Percentiles rank a stretch among this genome's conserved stretches.
Evolutionary conservation across 2,888 invertebrate genomes (phyloP).

Genomic region (Leptinotarsa tumamoca): DNA sequence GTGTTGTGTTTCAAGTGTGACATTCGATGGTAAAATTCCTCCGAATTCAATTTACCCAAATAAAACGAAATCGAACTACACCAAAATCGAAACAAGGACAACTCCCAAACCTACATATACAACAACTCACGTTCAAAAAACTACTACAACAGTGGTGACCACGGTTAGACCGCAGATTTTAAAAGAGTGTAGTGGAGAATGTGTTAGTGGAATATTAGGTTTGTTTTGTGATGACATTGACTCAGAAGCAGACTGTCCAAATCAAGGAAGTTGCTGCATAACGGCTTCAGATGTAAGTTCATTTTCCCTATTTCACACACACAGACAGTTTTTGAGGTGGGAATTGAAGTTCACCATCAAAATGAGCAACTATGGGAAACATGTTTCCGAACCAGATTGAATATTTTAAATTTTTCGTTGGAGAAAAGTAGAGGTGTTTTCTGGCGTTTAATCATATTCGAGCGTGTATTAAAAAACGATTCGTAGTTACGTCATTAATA

Average conservation of each 20-base stretch:
- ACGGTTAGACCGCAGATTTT: slow-evolving; percentile 66
- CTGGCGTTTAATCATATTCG: too few relatives aligned
- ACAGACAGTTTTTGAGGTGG: too few relatives aligned
- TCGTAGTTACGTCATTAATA: too few relatives aligned
- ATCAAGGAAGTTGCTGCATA: slow-evolving; percentile 84
- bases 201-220: slow-evolving; percentile 84
- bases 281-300: slow-evolving; percentile 67
- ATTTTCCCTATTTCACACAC: too few relatives aligned
- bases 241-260: slow-evolving; percentile 80
- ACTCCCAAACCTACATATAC: slow-evolving; percentile 59
- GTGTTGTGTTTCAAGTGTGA: slow-evolving; percentile 85
- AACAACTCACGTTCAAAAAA: slow-evolving; percentile 61
- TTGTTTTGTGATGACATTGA: slow-evolving; percentile 90
- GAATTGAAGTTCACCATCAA: too few relatives aligned
- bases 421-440: too few relatives aligned
- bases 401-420: too few relatives aligned
- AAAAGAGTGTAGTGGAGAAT: slow-evolving; percentile 84
- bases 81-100: slow-evolving; percentile 63
- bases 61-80: slow-evolving; percentile 68
- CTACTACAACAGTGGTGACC: slow-evolving; percentile 56
- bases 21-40: slow-evolving; percentile 77
- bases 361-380: too few relatives aligned
- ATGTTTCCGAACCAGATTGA: too few relatives aligned
- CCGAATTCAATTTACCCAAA: slow-evolving; percentile 81
- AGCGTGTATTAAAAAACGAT: too few relatives aligned